Evolutionary conservation across 1,140 invertebrate species (phyloP), one percentile per base, ranked within the genome.

Genomic region (Calliopsis andreniformis): DNA sequence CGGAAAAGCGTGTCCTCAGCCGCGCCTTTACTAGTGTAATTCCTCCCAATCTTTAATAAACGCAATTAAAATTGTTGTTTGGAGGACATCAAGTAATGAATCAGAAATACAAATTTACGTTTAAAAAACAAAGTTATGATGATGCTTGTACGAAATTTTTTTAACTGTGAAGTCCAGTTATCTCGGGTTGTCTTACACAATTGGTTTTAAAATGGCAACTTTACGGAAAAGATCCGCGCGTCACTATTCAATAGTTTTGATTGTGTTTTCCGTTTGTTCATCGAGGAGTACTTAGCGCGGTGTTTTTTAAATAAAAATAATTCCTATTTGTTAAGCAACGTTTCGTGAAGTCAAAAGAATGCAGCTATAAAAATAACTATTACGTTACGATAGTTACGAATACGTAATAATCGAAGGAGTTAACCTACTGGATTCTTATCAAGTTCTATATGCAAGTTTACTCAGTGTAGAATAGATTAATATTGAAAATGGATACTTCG

Each of bases 141-240:
- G 20, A 51, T 14, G 14, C n/a, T 30, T 8, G 7, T 2, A 16
- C 12, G 20, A 23, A 14, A 23, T 18, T 39, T 55, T 16, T 5
- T 14, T n/a, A 53, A 53, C 1, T 14, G 0, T 6, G 10, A 68
- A 45, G 30, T 32, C 30, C 28, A 20, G 4, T 45, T 32, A 18
- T 0, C 23, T 45, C 1, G 14, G 16, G 28, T 69, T 14, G 23
- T 10, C 4, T 7, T 45, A 43, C n/a, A 43, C 3, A 43, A 0
- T 30, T 16, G 14, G 30, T 20, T 30, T 6, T 53, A 72, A 63
- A 42, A 72, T 72, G 69, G 69, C 69, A 72, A 42, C 69, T 42
- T 8, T 53, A 53, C n/a, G n/a, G 18, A 28, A n/a, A 8, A 67
- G 16, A 56, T 43, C 64, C 0, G 66, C 35, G 62, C 56, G 56